phyloP scores from a whole-genome alignment of 2,113 vertebrate species.

The Psittacula cyanocephala region DNA sequence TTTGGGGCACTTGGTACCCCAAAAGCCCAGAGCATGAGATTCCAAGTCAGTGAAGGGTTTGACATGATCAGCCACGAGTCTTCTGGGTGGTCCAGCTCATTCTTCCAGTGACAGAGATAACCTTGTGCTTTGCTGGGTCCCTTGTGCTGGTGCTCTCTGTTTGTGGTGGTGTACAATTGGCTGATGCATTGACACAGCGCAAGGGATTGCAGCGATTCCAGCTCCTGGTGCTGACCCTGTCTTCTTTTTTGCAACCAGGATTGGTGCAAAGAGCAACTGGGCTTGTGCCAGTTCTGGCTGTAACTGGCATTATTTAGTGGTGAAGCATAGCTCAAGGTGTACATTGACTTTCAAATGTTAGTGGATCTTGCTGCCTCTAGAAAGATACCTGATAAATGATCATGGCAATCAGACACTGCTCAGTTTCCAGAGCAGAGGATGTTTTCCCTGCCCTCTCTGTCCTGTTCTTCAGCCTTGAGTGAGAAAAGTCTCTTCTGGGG shows the following conservation, averaged over 20 bases:
- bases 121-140: background rate
- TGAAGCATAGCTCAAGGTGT: background rate
- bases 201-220: background rate
- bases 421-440: background rate
- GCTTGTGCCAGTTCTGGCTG: background rate
- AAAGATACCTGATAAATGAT: background rate
- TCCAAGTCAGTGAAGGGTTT: background rate
- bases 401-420: background rate
- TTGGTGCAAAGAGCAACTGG: background rate
- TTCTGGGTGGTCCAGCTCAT: background rate
- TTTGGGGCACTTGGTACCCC: background rate
- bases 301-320: background rate
- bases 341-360: background rate
- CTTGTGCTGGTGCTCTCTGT: background rate
- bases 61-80: background rate
- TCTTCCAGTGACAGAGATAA: background rate
- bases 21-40: background rate
- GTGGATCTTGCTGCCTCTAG: background rate
- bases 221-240: background rate
- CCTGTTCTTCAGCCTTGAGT: background rate
- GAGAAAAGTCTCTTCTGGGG: background rate
- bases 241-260: background rate
- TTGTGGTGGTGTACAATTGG: rapidly evolving
- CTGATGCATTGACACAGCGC: background rate
- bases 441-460: background rate